These are phyloP conservation scores for Oreonectes daqikongensis DNA, from an alignment of 2,797 vertebrate species.

Conservation along the genomic window DNA sequence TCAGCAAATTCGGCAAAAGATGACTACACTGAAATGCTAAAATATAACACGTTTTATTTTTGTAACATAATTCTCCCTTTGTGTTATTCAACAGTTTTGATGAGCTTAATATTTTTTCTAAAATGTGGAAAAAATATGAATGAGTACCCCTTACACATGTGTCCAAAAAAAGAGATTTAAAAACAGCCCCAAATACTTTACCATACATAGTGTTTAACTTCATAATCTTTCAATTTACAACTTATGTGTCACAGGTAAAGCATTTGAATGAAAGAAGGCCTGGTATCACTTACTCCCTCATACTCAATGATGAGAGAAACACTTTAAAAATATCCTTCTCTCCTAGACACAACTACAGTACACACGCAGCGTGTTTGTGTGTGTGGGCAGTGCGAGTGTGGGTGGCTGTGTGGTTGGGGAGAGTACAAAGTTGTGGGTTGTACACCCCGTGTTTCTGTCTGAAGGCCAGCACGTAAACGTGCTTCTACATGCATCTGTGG, in stretches of 20 bases:
- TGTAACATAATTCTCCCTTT: too few species aligned
- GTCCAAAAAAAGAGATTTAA: not conserved
- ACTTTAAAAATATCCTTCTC: slow-evolving; percentile 37
- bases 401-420: slow-evolving; percentile 31
- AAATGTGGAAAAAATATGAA: too few species aligned
- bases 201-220: slow-evolving; percentile 12
- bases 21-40: too few species aligned
- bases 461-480: slow-evolving; percentile 40
- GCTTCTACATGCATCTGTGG: slow-evolving; percentile 2
- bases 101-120: too few species aligned
- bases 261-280: slow-evolving; percentile 27
- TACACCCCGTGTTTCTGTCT: slow-evolving; percentile 45
- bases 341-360: slow-evolving; percentile 16
- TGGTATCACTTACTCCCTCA: slow-evolving; percentile 5
- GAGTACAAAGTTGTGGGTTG: slow-evolving; percentile 48
- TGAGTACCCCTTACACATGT: too few species aligned
- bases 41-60: too few species aligned
- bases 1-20: too few species aligned
- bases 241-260: not conserved
- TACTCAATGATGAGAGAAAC: slow-evolving; percentile 3
- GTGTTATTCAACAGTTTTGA: too few species aligned
- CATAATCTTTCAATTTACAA: slow-evolving; percentile 17
- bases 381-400: slow-evolving; percentile 26
- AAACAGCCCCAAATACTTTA: not conserved
- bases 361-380: slow-evolving; percentile 12